These are phyloP conservation scores for Limenitis camilla DNA, from an alignment of 2,888 invertebrate species.

Conservation along the genomic window DNA sequence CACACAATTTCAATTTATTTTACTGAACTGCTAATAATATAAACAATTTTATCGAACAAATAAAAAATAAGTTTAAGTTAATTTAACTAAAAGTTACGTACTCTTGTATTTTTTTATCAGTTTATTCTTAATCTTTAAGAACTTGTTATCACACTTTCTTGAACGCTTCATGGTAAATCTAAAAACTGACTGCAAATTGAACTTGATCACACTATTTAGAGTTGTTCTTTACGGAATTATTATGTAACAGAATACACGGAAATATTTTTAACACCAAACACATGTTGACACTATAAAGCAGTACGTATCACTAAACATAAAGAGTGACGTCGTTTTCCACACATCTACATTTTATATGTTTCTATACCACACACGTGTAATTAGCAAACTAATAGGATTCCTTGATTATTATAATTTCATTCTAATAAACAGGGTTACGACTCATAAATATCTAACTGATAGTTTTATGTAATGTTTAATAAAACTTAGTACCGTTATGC, in stretches of 20 bases:
- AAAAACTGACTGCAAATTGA: background rate
- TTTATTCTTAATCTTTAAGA: conserved; percentile 60
- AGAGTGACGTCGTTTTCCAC: conserved; percentile 23
- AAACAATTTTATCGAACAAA: background rate
- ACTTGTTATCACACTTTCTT: conserved; percentile 52
- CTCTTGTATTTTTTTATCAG: conserved; percentile 61
- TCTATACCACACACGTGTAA: conserved; percentile 11
- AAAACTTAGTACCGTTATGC: too few species aligned
- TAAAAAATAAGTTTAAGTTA: background rate
- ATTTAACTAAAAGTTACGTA: conserved; percentile 29
- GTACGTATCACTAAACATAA: conserved; percentile 28
- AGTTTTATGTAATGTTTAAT: too few species aligned
- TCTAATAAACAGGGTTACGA: too few species aligned
- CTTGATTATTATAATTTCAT: background rate
- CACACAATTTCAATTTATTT: conserved; percentile 16
- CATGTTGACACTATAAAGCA: conserved; percentile 27
- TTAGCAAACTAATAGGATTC: background rate
- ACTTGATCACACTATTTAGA: background rate
- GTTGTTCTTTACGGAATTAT: conserved; percentile 2
- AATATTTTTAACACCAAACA: conserved; percentile 21
- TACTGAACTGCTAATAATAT: background rate
- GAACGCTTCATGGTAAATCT: conserved; percentile 47
- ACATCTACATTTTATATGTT: conserved; percentile 14
- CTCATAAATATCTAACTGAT: too few species aligned
- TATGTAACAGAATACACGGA: conserved; percentile 17